Evolutionary conservation across 2,888 invertebrate genomes (phyloP), one percentile per base, ranked within the genome.

Genomic region (Seladonia tumulorum): DNA sequence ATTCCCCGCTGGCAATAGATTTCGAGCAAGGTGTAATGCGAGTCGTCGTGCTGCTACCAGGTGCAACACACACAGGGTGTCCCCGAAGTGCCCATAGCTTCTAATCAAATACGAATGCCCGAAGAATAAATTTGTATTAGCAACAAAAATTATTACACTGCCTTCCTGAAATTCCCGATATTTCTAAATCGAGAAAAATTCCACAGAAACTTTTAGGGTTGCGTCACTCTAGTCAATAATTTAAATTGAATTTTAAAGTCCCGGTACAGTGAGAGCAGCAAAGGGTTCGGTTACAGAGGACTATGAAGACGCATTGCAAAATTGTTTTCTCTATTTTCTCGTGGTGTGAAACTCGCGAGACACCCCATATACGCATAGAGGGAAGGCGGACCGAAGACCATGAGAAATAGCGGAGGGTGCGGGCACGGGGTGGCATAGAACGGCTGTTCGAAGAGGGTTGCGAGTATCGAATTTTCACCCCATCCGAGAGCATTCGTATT

Each of bases 381-480:
- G 35, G 76, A 66, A n/a, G 60, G 47, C 57, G 63, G 76, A 57
- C 66, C 76, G 80, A 83, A 81, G 82, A 83, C 85, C 85, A 73
- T 79, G 85, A 81, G 76, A 82, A 83, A 81, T 77, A 71, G 68
- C 47, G 73, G 53, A 75, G 80, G 25, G 57, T 22, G 60, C 49
- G 63, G 66, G 63, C 29, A 63, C 74, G 76, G 83, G 75, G 77
- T 63, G 81, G 66, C 71, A 73, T 39, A 77, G 84, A 86, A 57
- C 79, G 86, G 81, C 83, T 81, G 89, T 78, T 82, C 81, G 70
- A 78, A 81, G 66, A 78, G 72, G 63, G 87, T 60, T 66, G 79
- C 53, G 49, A 82, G 90, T 92, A 93, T 93, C 93, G 92, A 92
- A 93, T 93, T 93, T 93, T 92, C 92, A 90, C 91, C 90, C 90